Conservation (phyloP, 2,888 invertebrate species). For the Punctoribates punctum region DNA sequence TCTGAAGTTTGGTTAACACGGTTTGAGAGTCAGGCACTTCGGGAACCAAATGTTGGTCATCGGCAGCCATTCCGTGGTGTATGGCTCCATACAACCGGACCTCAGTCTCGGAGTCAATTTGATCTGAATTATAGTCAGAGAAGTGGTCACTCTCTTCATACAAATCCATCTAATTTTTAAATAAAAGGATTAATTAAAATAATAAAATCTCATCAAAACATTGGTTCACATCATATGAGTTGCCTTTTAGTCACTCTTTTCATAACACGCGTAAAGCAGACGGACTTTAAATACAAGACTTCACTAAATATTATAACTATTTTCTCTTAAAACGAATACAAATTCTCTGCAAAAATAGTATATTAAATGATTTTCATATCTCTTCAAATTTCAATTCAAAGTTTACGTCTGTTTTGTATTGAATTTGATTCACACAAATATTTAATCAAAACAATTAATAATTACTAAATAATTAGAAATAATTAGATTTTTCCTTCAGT, state of each 20-base stretch:
- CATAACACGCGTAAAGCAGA: background rate
- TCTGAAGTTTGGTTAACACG: too few relatives aligned
- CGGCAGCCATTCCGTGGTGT: background rate
- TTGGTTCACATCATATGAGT: background rate
- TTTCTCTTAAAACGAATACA: background rate
- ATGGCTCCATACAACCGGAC: constrained; percentile 14
- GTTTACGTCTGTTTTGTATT: background rate
- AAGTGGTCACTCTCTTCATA: background rate
- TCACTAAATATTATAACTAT: background rate
- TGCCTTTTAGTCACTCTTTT: too few relatives aligned
- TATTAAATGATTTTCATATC: too few relatives aligned
- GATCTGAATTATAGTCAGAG: constrained; percentile 11
- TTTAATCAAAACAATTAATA: too few relatives aligned
- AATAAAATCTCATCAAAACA: background rate
- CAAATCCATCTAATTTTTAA: background rate
- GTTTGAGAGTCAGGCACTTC: background rate
- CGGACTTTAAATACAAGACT: background rate
- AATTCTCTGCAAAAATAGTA: background rate
- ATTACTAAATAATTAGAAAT: too few relatives aligned
- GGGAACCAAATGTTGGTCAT: background rate
- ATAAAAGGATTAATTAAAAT: background rate
- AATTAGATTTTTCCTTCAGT: too few relatives aligned
- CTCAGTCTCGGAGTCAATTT: constrained; percentile 21
- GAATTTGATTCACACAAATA: background rate
- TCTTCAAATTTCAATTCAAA: background rate